Percentiles rank a stretch among this genome's conserved stretches.
These are phyloP conservation scores for Lucilia cuprina DNA, from an alignment of 1,140 invertebrate genomes.

Conservation along the genomic window DNA sequence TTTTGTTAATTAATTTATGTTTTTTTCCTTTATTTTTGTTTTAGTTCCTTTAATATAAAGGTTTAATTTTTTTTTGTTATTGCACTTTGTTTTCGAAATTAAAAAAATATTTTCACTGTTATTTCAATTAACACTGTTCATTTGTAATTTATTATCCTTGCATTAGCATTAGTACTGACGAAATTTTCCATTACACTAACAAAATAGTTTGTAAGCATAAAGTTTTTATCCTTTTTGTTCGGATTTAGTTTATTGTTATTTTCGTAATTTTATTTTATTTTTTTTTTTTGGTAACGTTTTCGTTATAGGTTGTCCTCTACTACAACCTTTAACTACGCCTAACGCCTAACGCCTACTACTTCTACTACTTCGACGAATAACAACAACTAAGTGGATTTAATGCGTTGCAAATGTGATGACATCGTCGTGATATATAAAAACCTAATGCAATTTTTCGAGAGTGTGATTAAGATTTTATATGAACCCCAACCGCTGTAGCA, in stretches of 20 bases:
- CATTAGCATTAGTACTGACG: too few relatives aligned
- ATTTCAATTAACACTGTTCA: neutral
- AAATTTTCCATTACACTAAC: neutral
- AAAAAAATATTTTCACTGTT: neutral
- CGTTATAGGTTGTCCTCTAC: neutral
- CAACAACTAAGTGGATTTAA: slow-evolving; percentile 19
- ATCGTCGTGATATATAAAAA: slow-evolving; percentile 61
- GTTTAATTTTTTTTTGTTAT: neutral
- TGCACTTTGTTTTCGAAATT: neutral
- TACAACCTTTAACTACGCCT: neutral
- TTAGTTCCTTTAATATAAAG: neutral
- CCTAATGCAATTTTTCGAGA: slow-evolving; percentile 62
- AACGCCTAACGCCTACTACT: neutral
- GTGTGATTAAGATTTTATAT: slow-evolving; percentile 60
- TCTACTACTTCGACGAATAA: neutral
- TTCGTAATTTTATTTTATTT: neutral
- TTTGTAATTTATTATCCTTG: too few relatives aligned
- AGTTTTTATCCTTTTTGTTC: neutral
- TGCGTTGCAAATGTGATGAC: slow-evolving; percentile 49
- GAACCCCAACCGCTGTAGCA: slow-evolving; percentile 25
- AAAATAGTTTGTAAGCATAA: neutral
- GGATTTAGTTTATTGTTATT: neutral
- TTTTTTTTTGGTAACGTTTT: neutral
- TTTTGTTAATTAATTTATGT: neutral
- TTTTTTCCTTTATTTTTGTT: neutral